Evolutionary conservation across 2,113 vertebrate genomes (phyloP).

Genomic region (Puntigrus tetrazona): DNA sequence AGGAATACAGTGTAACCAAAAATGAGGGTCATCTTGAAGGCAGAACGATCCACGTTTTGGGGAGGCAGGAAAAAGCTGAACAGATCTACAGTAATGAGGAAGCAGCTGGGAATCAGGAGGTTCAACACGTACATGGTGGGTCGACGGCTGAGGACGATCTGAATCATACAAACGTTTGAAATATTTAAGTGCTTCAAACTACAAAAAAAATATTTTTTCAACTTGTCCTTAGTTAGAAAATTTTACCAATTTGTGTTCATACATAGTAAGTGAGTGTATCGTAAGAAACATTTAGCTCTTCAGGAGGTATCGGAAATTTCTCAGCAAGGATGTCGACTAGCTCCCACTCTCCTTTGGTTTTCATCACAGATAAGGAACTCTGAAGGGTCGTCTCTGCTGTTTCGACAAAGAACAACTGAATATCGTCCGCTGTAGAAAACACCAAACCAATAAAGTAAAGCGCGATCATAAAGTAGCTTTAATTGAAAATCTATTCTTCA

Average conservation of each 20-base stretch:
- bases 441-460: not conserved
- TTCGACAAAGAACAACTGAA: slow-evolving; percentile 54
- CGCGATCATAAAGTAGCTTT: not conserved
- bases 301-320: not conserved
- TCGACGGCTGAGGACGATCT: slow-evolving; percentile 69
- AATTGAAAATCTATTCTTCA: not conserved
- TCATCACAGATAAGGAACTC: slow-evolving; percentile 58
- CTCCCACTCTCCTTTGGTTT: slow-evolving; percentile 77
- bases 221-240: not conserved
- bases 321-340: slow-evolving; percentile 64
- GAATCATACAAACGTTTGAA: not conserved
- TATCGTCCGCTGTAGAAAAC: slow-evolving; percentile 55
- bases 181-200: not conserved
- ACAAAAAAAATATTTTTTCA: not conserved
- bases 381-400: slow-evolving; percentile 39
- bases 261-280: slow-evolving; percentile 64
- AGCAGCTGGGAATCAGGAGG: slow-evolving; percentile 77
- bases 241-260: slow-evolving; percentile 4
- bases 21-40: slow-evolving; percentile 82
- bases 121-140: slow-evolving; percentile 75
- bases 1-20: slow-evolving; percentile 81
- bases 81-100: slow-evolving; percentile 75
- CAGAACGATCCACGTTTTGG: slow-evolving; percentile 68
- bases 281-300: fast-evolving
- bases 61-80: slow-evolving; percentile 80